These are phyloP conservation scores for Poicephalus gulielmi DNA, from an alignment of 2,113 vertebrate species.

Conservation along the genomic window DNA sequence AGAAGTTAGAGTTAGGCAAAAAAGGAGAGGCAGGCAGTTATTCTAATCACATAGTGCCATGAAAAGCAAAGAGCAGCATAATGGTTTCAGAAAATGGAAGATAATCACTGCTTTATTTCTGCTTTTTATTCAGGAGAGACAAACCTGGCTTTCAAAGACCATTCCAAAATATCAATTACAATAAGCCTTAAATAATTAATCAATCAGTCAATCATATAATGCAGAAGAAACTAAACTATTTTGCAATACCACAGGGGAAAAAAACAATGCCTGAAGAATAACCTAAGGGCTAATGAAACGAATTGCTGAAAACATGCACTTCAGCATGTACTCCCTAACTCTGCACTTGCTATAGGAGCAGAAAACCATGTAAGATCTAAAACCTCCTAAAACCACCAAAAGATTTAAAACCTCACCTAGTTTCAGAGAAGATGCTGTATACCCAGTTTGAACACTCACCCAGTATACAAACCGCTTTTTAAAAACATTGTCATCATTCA, in stretches of 20 bases:
- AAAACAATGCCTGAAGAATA: neutral
- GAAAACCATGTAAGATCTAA: neutral
- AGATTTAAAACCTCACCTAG: neutral
- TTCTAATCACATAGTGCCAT: neutral
- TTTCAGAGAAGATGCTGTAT: neutral
- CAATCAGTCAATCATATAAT: neutral
- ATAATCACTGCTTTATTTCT: neutral
- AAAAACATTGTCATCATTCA: neutral
- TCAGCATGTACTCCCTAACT: neutral
- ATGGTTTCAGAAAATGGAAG: neutral
- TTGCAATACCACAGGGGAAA: neutral
- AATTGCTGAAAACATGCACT: neutral
- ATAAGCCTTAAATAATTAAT: neutral
- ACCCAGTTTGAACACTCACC: neutral
- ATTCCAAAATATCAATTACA: neutral
- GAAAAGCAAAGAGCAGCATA: neutral
- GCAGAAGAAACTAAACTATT: neutral
- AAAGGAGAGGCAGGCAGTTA: rapidly evolving
- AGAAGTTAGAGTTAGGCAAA: neutral
- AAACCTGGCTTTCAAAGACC: neutral
- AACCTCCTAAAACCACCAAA: neutral
- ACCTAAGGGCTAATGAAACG: neutral
- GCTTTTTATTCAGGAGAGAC: neutral
- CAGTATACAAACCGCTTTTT: neutral
- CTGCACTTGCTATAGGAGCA: neutral